Evolutionary conservation across 2,113 vertebrate species (phyloP).

Genomic region (Chascanopsetta lugubris): DNA sequence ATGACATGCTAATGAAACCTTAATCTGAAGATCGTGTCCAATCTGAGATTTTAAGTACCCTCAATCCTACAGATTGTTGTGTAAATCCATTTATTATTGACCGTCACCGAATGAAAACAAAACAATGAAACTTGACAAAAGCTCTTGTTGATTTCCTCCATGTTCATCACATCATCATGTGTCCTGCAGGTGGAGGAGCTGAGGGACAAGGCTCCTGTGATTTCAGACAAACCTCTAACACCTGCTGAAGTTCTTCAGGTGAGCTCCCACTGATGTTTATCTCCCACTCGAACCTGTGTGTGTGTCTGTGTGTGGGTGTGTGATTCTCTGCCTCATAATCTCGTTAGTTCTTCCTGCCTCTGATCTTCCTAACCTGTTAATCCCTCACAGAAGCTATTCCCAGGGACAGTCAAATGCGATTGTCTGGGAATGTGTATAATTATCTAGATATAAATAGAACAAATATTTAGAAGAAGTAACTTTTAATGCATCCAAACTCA

Average conservation of each 20-base stretch:
- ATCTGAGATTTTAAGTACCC: too few relatives aligned
- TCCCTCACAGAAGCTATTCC: constrained; percentile 18
- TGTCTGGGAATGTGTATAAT: neutral
- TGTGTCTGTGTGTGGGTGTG: too few relatives aligned
- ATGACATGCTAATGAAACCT: too few relatives aligned
- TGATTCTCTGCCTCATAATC: constrained; percentile 20
- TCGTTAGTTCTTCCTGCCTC: constrained; percentile 26
- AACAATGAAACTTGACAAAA: too few relatives aligned
- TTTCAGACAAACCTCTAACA: constrained; percentile 71
- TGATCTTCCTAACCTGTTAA: constrained; percentile 37
- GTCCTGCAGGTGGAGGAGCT: constrained; percentile 69
- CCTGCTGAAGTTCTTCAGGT: constrained; percentile 77
- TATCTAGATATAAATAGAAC: neutral
- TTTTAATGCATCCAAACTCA: too few relatives aligned
- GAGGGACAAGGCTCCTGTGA: constrained; percentile 62
- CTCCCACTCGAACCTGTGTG: constrained; percentile 21
- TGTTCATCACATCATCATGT: neutral
- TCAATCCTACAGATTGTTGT: too few relatives aligned
- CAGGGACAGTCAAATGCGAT: neutral
- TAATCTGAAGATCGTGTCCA: too few relatives aligned
- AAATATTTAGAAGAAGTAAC: neutral
- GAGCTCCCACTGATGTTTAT: constrained; percentile 5
- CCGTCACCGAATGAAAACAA: too few relatives aligned
- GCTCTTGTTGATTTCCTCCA: neutral
- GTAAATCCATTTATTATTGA: too few relatives aligned